Conservation (phyloP, 1,140 invertebrate genomes). For the Himalopsyche phryganea region DNA sequence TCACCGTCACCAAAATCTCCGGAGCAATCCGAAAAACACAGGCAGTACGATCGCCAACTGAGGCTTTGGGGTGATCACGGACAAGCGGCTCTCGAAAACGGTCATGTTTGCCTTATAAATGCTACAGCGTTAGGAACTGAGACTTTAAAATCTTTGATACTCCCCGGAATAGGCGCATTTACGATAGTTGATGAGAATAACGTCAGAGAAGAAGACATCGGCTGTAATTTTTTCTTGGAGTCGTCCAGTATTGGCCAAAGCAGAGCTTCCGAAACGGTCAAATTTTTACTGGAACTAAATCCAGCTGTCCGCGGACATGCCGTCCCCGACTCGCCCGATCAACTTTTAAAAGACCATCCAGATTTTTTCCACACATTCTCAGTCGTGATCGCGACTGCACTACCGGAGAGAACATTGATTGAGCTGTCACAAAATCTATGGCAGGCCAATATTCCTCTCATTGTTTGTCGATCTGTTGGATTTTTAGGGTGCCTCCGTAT, state of each 20-base stretch:
- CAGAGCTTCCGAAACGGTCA: constrained; percentile 77
- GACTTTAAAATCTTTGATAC: constrained; percentile 88
- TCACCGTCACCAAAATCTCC: constrained; percentile 76
- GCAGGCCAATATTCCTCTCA: constrained; percentile 80
- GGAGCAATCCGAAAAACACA: constrained; percentile 72
- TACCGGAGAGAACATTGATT: constrained; percentile 77
- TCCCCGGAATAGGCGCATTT: constrained; percentile 94
- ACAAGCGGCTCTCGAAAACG: constrained; percentile 79
- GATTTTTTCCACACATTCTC: constrained; percentile 87
- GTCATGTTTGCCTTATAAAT: constrained; percentile 92
- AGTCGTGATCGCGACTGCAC: constrained; percentile 80
- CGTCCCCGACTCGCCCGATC: constrained; percentile 83
- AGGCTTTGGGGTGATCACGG: constrained; percentile 98
- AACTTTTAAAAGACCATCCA: constrained; percentile 79
- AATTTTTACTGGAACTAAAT: constrained; percentile 87
- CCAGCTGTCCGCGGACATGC: constrained; percentile 89
- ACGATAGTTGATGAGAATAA: constrained; percentile 91
- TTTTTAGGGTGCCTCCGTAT: constrained; percentile 89
- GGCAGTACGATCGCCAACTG: constrained; percentile 86
- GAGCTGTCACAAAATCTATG: constrained; percentile 78
- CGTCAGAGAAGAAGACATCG: constrained; percentile 85
- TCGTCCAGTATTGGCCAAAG: constrained; percentile 73
- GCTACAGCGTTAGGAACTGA: constrained; percentile 93
- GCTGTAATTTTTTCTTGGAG: constrained; percentile 91
- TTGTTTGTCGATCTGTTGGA: constrained; percentile 86